Evolutionary conservation across 2,113 vertebrate genomes (phyloP).

Genomic region (Sinosuthora webbiana): DNA sequence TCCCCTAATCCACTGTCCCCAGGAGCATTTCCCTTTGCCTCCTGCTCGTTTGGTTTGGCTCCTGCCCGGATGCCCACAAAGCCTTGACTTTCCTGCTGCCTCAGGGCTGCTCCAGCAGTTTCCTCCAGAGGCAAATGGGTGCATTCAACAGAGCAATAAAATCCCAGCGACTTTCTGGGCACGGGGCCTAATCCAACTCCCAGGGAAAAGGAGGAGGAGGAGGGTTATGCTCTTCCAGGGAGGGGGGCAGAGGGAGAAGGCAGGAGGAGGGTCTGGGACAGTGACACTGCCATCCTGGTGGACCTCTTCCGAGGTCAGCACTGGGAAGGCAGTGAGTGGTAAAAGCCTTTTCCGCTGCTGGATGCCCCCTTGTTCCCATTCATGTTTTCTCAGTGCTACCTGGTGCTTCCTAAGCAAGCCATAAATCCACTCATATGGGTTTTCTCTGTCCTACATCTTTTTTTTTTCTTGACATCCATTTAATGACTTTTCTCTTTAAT

Average conservation of each 20-base stretch:
- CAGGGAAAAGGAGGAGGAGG: not conserved
- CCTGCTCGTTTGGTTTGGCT: slow-evolving; percentile 8
- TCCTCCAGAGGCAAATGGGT: slow-evolving; percentile 60
- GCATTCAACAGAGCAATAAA: slow-evolving; percentile 45
- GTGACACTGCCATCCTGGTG: not conserved
- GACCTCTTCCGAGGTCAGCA: not conserved
- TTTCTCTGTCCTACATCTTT: slow-evolving; percentile 29
- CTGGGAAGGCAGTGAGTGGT: not conserved
- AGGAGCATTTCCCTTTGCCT: not conserved
- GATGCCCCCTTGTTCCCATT: slow-evolving; percentile 8
- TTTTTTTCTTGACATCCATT: slow-evolving; percentile 13
- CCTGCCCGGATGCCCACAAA: slow-evolving; percentile 21
- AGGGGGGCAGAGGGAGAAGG: not conserved
- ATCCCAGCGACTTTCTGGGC: not conserved
- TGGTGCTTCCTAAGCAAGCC: slow-evolving; percentile 38
- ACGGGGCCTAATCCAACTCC: slow-evolving; percentile 34
- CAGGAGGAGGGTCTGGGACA: not conserved
- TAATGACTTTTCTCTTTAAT: slow-evolving; percentile 65
- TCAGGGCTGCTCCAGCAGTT: not conserved
- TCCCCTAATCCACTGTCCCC: fast-evolving
- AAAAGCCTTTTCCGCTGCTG: not conserved
- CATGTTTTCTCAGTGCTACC: slow-evolving; percentile 51
- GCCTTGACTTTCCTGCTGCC: slow-evolving; percentile 48
- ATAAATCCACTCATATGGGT: slow-evolving; percentile 60
- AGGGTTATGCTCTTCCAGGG: not conserved